These are phyloP conservation scores for Nomada fabriciana DNA, from an alignment of 2,888 invertebrate genomes.

Conservation along the genomic window DNA sequence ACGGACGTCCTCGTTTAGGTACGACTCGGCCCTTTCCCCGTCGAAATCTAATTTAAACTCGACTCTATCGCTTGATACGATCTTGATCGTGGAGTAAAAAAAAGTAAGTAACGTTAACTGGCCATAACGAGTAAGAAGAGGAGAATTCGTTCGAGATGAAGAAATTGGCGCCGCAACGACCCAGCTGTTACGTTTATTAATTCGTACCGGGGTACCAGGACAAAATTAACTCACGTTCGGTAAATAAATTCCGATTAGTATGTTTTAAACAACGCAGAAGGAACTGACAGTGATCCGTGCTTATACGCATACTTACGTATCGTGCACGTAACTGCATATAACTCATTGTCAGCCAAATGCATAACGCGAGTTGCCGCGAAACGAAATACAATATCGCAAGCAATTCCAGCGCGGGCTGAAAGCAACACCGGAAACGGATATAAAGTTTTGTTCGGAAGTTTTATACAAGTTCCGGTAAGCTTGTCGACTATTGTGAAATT, in stretches of 20 bases:
- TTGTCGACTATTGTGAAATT: conserved; percentile 31
- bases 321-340: too few species aligned
- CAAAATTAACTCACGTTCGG: conserved; percentile 14
- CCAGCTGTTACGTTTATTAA: conserved; percentile 55
- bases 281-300: conserved; percentile 5
- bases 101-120: conserved; percentile 54
- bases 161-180: conserved; percentile 37
- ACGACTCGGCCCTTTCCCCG: neutral
- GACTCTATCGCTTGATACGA: conserved; percentile 38
- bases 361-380: neutral
- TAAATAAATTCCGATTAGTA: conserved; percentile 54
- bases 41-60: conserved; percentile 53
- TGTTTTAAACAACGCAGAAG: conserved; percentile 3
- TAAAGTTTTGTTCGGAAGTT: conserved; percentile 36
- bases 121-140: conserved; percentile 32
- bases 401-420: neutral
- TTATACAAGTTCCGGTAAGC: conserved; percentile 5
- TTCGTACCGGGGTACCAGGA: conserved; percentile 39
- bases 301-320: too few species aligned
- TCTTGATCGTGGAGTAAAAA: conserved; percentile 56
- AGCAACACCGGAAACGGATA: neutral
- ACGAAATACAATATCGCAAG: neutral
- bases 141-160: conserved; percentile 15
- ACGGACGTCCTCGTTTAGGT: conserved; percentile 4
- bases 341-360: too few species aligned